Base-by-base conservation (phyloP, 2,888 invertebrate genomes). In the Cyaniris semiargus region DNA sequence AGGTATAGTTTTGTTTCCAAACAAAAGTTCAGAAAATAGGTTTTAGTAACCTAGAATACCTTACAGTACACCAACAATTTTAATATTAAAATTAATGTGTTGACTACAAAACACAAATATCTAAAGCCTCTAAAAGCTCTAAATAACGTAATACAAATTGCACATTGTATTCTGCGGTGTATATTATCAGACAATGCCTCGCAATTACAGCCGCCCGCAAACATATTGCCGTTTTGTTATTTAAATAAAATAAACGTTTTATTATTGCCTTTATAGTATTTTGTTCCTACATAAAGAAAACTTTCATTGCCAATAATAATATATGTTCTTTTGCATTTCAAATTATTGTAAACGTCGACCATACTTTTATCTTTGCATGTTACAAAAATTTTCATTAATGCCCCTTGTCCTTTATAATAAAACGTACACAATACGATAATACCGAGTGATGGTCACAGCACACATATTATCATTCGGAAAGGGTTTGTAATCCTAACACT, bases 191-290 rank as follows among this genome's bases (percentile, higher is more conserved):
- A 38, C n/a, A 66, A 66, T 31, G 27, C 15, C n/a, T 71, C 21
- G 71, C 71, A 71, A 71, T 38, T 71, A 71, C 71, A 8, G 38
- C 34, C 38, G 34, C 15, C 34, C 70, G 8, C 70, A 34, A 38
- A 38, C 21, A 71, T 71, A 71, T 71, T 71, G 71, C 71, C 21
- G 21, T 71, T 71, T 8, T 38, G 18, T 38, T 38, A 38, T 34
- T 34, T 38, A 38, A 38, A 70, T 34, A 34, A 31, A 38, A 15
- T 31, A 66, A 71, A 34, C 38, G 38, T 6, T 23, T 31, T 70
- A 13, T 34, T 71, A 21, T 4, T 70, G 78, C 6, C 70, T 80
- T 80, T 58, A 13, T 23, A 23, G 60, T 23, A 18, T 58, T 58
- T 58, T 58, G 1, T 21, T n/a, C 2, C n/a, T 8, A n/a, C 21